These are phyloP conservation scores for Cydia amplana DNA, from an alignment of 1,140 invertebrate species.

Conservation along the genomic window DNA sequence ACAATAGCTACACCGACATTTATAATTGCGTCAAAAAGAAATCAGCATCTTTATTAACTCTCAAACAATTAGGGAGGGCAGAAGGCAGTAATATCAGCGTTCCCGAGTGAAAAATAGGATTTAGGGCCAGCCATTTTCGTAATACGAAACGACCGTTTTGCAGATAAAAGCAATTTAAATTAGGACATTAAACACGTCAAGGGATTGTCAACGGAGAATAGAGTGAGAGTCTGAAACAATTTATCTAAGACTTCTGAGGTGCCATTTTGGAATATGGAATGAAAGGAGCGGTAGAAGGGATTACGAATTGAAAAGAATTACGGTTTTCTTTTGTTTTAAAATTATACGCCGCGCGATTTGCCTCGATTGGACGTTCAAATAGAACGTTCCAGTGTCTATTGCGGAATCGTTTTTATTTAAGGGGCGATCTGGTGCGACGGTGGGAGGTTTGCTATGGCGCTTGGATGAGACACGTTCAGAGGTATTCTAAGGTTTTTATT, in stretches of 20 bases:
- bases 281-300: conserved; percentile 54
- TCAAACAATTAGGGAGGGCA: conserved; percentile 48
- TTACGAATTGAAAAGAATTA: conserved; percentile 57
- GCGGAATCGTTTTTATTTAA: neutral
- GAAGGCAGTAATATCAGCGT: conserved; percentile 45
- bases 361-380: neutral
- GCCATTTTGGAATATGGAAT: conserved; percentile 44
- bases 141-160: conserved; percentile 52
- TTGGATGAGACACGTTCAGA: too few relatives aligned
- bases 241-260: conserved; percentile 62
- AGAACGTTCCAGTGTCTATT: conserved; percentile 11
- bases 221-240: conserved; percentile 53
- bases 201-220: conserved; percentile 62
- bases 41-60: conserved; percentile 23
- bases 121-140: conserved; percentile 42
- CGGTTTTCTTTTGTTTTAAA: conserved; percentile 24
- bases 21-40: conserved; percentile 26
- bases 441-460: too few relatives aligned
- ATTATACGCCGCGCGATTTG: conserved; percentile 25
- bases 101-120: conserved; percentile 54
- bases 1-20: neutral
- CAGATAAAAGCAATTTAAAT: conserved; percentile 70
- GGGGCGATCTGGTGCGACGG: neutral
- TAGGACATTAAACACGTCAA: conserved; percentile 71
- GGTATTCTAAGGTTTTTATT: too few relatives aligned